Conservation (phyloP, 2,888 invertebrate genomes). For the Podabrus alpinus region DNA sequence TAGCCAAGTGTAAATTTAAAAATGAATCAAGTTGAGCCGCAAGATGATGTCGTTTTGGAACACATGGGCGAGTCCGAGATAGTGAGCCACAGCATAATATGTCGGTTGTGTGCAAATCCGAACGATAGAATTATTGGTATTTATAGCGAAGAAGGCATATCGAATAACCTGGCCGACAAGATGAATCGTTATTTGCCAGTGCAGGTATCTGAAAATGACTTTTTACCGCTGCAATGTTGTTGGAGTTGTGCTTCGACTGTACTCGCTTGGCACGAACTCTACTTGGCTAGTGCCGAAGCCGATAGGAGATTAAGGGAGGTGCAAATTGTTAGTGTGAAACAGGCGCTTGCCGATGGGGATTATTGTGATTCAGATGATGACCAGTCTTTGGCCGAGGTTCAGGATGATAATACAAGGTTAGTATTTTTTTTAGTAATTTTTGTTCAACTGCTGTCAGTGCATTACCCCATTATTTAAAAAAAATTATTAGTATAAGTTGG, state of each 20-base stretch:
- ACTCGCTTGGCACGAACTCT: constrained; percentile 67
- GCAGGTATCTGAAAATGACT: constrained; percentile 60
- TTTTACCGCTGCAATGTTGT: constrained; percentile 65
- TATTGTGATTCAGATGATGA: constrained; percentile 12
- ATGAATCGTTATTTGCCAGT: constrained; percentile 69
- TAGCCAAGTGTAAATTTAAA: background rate
- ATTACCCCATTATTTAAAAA: background rate
- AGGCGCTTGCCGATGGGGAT: constrained; percentile 2
- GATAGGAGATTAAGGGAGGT: constrained; percentile 54
- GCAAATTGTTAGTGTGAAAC: constrained; percentile 8
- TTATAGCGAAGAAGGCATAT: constrained; percentile 64
- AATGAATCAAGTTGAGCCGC: constrained; percentile 4
- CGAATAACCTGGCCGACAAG: constrained; percentile 64
- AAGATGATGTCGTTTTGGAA: constrained; percentile 11
- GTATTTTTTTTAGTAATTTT: background rate
- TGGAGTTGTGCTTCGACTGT: constrained; percentile 67
- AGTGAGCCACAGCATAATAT: constrained; percentile 20
- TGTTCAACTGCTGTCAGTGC: background rate
- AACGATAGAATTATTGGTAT: constrained; percentile 59
- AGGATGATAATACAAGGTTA: constrained; percentile 7
- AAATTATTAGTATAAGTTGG: background rate
- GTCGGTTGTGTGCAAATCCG: constrained; percentile 36
- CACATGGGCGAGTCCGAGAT: constrained; percentile 12
- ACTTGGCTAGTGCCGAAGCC: constrained; percentile 60
- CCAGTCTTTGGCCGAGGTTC: background rate